Base-by-base conservation (phyloP, 1,140 invertebrate genomes). In the Adelges cooleyi region DNA sequence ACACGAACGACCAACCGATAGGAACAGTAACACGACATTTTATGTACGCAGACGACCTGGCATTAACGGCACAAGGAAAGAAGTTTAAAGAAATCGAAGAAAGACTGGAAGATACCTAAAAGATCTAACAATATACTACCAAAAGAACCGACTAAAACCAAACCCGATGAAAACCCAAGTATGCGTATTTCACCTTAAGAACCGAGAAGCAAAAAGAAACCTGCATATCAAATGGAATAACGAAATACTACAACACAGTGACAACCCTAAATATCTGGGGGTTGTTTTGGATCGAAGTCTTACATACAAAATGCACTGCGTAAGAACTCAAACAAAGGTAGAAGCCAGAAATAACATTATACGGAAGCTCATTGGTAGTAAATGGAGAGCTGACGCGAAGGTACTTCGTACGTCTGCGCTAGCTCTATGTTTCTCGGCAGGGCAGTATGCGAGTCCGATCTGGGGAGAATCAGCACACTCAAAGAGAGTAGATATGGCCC, bases 181-280 rank as follows among this genome's bases (percentile, higher is more conserved):
- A 4, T 54, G 25, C 27, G 23, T 27, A 11, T 54, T 54, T 38
- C 79, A 72, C 75, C 77, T 73, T 74, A 72, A 73, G 73, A 73
- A 75, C 73, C 75, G 73, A 75, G 75, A 76, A 77, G 76, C 74
- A 77, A 77, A 72, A 71, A 74, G 75, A 75, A 76, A 77, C 74
- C 74, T 76, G 3, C 42, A 8, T 10, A 44, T 42, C 11, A 62
- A 42, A 17, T 62, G 23, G 40, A 20, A 49, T 11, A 22, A 22
- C 15, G 22, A 8, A 23, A 10, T 22, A 11, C 22, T 49, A 4
- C 6, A 27, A 42, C 38, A 44, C 20, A 23, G 27, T 48, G 38
- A 62, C n/a, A 17, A 20, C 6, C 38, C 38, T 2, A 62, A 42
- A 38, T 62, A 62, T 25, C 38, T 62, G 13, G 18, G 36, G 11